Percentiles rank a stretch among this genome's conserved stretches.
Conservation (phyloP, 2,888 invertebrate species). For the Ennomos quercinarius region DNA sequence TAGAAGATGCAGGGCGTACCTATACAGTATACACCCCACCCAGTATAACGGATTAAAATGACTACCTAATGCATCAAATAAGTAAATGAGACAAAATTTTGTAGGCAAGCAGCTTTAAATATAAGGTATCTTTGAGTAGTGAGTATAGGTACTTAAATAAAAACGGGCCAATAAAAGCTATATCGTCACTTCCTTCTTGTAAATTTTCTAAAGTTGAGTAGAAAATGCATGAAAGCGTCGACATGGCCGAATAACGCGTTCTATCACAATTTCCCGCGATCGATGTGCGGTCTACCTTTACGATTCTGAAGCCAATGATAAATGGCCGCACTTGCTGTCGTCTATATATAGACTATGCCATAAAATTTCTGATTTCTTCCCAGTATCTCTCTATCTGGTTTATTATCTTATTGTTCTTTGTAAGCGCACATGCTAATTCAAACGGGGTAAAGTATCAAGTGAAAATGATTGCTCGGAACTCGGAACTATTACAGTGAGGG, state of each 20-base stretch:
- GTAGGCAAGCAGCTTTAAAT: too few relatives aligned
- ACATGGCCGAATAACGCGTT: conserved; percentile 57
- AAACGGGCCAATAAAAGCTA: too few relatives aligned
- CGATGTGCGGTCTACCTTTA: conserved; percentile 72
- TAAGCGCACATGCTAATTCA: conserved; percentile 10
- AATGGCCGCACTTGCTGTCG: conserved; percentile 55
- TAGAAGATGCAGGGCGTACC: too few relatives aligned
- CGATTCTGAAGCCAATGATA: conserved; percentile 60
- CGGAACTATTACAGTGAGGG: conserved; percentile 40
- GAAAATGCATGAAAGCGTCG: conserved; percentile 67
- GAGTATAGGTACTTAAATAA: too few relatives aligned
- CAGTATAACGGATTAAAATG: too few relatives aligned
- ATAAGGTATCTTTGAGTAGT: too few relatives aligned
- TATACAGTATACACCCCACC: too few relatives aligned
- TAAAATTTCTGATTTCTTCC: conserved; percentile 36
- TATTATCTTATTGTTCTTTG: conserved; percentile 1
- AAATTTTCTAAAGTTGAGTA: conserved; percentile 46
- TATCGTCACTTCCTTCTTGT: too few relatives aligned
- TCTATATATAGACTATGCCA: conserved; percentile 18
- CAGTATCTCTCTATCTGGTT: conserved; percentile 1
- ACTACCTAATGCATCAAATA: too few relatives aligned
- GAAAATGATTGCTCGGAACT: conserved; percentile 49
- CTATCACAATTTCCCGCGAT: conserved; percentile 65
- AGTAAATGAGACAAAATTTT: too few relatives aligned
- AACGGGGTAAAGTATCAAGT: conserved; percentile 31